A percentile compares a stretch with the other conserved stretches of the same genome.
These are phyloP conservation scores for fruit fly (Drosophila melanogaster) DNA, from an alignment of 1,140 invertebrate genomes.

Conservation along the genomic window DNA sequence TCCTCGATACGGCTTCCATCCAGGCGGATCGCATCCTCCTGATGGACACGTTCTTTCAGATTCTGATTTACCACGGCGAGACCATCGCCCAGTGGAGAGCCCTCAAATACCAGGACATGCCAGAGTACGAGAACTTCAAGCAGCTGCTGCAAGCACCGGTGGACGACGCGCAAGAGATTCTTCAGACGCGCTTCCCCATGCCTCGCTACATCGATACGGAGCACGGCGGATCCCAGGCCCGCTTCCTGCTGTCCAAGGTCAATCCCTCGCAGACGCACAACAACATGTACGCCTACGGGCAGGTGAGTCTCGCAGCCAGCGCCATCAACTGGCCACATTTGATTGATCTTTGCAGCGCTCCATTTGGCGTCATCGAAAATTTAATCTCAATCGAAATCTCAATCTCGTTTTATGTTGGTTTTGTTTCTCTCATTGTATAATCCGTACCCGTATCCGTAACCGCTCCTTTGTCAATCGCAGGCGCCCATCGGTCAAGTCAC, in stretches of 20 bases:
- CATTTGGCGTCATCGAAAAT: constrained; percentile 6
- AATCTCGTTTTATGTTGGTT: constrained; percentile 60
- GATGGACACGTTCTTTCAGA: constrained; percentile 99
- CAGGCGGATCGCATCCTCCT: constrained; percentile 98
- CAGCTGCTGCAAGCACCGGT: constrained; percentile 98
- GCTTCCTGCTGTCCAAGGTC: constrained; percentile 99
- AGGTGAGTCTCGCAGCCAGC: constrained; percentile 86
- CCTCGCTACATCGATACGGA: constrained; percentile 99
- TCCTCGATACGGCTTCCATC: constrained; percentile 98
- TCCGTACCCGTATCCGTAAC: constrained; percentile 27
- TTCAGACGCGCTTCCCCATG: constrained; percentile 98
- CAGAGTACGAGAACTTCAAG: constrained; percentile 98
- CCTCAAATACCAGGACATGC: constrained; percentile 96
- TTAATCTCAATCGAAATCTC: constrained; percentile 18
- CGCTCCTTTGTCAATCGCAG: constrained; percentile 58
- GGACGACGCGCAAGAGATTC: constrained; percentile 98
- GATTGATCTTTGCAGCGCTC: constrained; percentile 28
- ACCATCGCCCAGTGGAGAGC: constrained; percentile 99
- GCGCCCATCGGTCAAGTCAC: constrained; percentile 78
- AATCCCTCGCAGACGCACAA: constrained; percentile 99
- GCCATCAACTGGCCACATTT: constrained; percentile 1
- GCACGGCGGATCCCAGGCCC: constrained; percentile 98
- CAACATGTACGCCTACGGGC: constrained; percentile 97
- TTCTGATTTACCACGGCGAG: constrained; percentile 99
- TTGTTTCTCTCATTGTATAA: constrained; percentile 63